These are phyloP conservation scores for Pocota personata DNA, from an alignment of 2,888 invertebrate genomes.

Conservation along the genomic window DNA sequence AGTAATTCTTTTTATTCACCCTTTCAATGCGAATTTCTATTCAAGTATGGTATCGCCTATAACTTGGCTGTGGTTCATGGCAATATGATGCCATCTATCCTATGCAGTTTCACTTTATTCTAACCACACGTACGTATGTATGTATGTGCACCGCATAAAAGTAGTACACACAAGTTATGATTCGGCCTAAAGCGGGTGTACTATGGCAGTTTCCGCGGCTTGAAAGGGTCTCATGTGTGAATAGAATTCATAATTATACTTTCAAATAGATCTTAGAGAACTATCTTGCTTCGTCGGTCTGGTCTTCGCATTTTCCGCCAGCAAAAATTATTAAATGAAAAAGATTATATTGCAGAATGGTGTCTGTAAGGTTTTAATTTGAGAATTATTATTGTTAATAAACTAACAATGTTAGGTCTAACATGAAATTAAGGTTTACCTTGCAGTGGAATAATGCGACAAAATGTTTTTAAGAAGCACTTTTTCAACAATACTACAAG, in stretches of 20 bases:
- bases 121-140: background rate
- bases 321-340: slow-evolving; percentile 34
- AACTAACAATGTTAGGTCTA: background rate
- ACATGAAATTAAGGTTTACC: background rate
- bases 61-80: background rate
- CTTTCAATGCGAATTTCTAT: slow-evolving; percentile 42
- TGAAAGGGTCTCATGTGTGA: slow-evolving; percentile 48
- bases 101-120: slow-evolving; percentile 23
- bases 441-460: background rate
- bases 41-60: background rate
- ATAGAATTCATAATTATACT: slow-evolving; percentile 54
- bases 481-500: no score
- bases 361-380: background rate
- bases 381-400: background rate
- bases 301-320: slow-evolving; percentile 10
- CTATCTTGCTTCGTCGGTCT: slow-evolving; percentile 33
- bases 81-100: background rate
- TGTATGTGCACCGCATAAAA: background rate
- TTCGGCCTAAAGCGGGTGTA: slow-evolving; percentile 39
- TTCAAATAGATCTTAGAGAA: slow-evolving; percentile 27
- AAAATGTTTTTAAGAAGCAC: no score
- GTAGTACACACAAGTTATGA: background rate
- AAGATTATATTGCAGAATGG: background rate
- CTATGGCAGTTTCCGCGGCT: slow-evolving; percentile 44
- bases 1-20: slow-evolving; percentile 24